Evolutionary conservation across 2,113 vertebrate species (phyloP).

Genomic region (Tympanuchus pallidicinctus): DNA sequence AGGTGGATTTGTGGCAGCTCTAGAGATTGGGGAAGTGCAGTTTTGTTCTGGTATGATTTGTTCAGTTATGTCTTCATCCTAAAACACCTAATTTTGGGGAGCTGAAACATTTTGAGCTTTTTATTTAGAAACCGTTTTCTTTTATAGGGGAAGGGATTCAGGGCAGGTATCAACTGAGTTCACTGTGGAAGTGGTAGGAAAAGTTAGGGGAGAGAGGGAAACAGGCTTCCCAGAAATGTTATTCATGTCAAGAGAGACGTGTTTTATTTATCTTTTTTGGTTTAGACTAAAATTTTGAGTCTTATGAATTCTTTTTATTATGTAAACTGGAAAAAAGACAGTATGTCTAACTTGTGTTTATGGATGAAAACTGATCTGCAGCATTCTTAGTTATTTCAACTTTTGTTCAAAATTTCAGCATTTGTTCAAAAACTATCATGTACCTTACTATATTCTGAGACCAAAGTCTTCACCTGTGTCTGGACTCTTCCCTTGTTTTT

Average conservation of each 20-base stretch:
- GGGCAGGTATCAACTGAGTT: not conserved
- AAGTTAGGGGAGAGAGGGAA: not conserved
- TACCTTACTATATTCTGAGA: not conserved
- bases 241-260: no score
- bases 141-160: not conserved
- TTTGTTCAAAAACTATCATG: not conserved
- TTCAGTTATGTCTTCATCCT: not conserved
- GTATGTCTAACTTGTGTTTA: not conserved
- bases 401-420: not conserved
- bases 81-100: not conserved
- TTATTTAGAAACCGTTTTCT: no score
- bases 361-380: not conserved
- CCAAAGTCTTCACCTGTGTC: not conserved
- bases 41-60: not conserved
- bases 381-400: not conserved
- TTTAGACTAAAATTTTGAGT: not conserved
- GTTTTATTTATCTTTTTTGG: not conserved
- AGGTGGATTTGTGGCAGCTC: not conserved
- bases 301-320: not conserved
- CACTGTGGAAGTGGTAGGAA: no score
- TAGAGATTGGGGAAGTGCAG: not conserved
- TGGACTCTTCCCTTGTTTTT: not conserved
- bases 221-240: not conserved
- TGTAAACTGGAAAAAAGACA: not conserved
- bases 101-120: not conserved